phyloP scores from a whole-genome alignment of 2,888 invertebrate genomes.

The Nomada hirtipes region DNA sequence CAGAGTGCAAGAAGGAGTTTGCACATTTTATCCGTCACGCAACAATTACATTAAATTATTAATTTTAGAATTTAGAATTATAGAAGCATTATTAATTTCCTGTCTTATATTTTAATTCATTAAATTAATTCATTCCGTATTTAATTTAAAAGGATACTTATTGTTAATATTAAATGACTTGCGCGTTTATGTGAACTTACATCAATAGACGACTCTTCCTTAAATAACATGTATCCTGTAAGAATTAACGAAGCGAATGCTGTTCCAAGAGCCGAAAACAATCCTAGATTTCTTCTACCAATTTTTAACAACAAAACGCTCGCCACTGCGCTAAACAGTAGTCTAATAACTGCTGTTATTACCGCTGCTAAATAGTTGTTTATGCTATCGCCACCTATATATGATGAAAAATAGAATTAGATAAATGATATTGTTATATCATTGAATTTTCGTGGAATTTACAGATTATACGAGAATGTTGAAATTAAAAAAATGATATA shows the following conservation, averaged over 20 bases:
- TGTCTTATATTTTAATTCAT: too few relatives aligned
- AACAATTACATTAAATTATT: too few relatives aligned
- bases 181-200: conserved; percentile 55
- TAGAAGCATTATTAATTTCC: too few relatives aligned
- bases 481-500: not conserved
- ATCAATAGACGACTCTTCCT: conserved; percentile 78
- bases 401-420: conserved; percentile 64
- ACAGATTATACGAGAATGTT: not conserved
- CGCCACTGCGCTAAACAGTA: conserved; percentile 88
- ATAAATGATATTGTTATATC: not conserved
- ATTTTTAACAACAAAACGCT: conserved; percentile 88
- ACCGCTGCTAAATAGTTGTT: conserved; percentile 88
- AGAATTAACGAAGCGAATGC: conserved; percentile 88
- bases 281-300: conserved; percentile 88
- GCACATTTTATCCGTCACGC: too few relatives aligned
- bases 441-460: not conserved
- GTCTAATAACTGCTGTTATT: conserved; percentile 88
- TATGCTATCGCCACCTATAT: conserved; percentile 83
- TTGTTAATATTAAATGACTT: not conserved
- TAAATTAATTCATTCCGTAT: not conserved
- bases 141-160: not conserved
- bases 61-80: too few relatives aligned
- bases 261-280: conserved; percentile 89
- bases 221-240: conserved; percentile 85
- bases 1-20: too few relatives aligned